Conservation (phyloP, 1,140 invertebrate species). For the Eufriesea mexicana region DNA sequence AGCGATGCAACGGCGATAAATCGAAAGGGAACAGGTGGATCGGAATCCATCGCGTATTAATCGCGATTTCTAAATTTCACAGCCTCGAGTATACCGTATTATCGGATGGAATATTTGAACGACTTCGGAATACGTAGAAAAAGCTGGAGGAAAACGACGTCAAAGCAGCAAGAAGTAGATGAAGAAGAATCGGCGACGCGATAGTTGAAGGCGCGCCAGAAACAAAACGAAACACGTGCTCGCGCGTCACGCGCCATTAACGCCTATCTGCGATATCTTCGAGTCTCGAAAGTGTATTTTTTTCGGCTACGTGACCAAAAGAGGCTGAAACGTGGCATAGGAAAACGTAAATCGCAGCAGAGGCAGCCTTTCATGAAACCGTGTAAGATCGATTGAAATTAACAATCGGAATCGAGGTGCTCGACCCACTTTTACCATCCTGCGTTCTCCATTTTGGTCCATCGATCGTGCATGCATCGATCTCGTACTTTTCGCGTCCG, state of each 20-base stretch:
- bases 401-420: not conserved
- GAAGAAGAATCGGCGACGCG: not conserved
- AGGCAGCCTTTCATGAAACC: not conserved
- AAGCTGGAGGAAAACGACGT: no score
- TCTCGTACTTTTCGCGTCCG: not conserved
- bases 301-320: not conserved
- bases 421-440: constrained; percentile 7
- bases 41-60: no score
- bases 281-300: constrained; percentile 23
- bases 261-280: constrained; percentile 32
- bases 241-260: constrained; percentile 36
- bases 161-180: not conserved
- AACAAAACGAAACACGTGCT: constrained; percentile 4
- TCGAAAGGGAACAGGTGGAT: not conserved
- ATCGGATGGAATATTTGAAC: not conserved
- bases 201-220: not conserved
- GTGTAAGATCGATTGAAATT: not conserved
- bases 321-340: not conserved
- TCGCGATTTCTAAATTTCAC: constrained; percentile 23
- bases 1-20: not conserved
- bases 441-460: not conserved
- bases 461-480: not conserved
- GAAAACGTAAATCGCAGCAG: not conserved
- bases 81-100: not conserved
- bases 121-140: not conserved